Percentiles rank a stretch among this genome's conserved stretches.
Evolutionary conservation across 2,888 invertebrate species (phyloP).

Genomic region (Aricia artaxerxes): DNA sequence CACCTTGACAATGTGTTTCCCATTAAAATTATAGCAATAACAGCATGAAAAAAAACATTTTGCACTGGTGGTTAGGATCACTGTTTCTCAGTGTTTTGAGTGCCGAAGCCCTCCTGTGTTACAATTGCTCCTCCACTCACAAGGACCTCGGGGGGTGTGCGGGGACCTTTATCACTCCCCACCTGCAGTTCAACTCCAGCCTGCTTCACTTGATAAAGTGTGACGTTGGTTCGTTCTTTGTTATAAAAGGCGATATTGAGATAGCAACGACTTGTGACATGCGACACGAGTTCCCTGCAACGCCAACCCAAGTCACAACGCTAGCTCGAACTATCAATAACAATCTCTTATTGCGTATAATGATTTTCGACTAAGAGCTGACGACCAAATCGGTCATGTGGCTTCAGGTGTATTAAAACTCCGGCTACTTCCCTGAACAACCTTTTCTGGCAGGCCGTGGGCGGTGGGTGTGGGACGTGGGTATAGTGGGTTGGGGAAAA

Average conservation of each 20-base stretch:
- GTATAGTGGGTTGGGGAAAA: no score
- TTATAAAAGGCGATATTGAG: neutral
- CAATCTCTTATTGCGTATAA: no score
- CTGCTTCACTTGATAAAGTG: conserved; percentile 58
- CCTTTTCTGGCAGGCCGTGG: no score
- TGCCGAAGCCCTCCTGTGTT: conserved; percentile 53
- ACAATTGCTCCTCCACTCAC: conserved; percentile 64
- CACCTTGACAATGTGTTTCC: neutral
- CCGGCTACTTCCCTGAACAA: no score
- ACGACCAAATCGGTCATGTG: no score
- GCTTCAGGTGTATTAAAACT: no score
- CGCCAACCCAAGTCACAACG: no score
- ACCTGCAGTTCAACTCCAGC: conserved; percentile 52
- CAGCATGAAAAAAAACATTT: neutral
- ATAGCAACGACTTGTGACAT: no score
- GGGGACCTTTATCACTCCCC: conserved; percentile 54
- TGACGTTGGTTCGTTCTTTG: conserved; percentile 34
- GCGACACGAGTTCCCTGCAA: no score
- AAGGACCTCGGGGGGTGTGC: conserved; percentile 54
- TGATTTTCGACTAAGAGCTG: no score
- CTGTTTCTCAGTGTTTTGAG: neutral
- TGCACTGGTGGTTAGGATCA: neutral
- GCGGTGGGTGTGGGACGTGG: no score
- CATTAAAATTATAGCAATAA: neutral
- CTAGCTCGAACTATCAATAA: no score